phyloP scores from a whole-genome alignment of 2,797 vertebrate genomes.

The Podarcis siculus region DNA sequence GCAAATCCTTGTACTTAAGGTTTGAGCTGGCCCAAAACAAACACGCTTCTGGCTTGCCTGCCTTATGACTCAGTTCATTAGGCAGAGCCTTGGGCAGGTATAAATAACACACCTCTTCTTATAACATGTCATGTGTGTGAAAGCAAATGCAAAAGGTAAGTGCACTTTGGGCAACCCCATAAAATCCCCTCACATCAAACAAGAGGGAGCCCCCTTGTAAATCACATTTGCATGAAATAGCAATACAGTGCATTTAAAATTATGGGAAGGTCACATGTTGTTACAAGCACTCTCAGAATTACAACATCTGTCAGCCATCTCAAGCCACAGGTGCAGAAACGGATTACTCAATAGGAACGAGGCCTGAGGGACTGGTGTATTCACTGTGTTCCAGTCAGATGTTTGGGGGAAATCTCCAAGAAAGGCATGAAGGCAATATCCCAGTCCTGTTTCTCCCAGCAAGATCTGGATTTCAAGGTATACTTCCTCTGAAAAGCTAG shows the following conservation, averaged over 20 bases:
- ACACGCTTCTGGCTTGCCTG: not conserved
- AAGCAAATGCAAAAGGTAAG: not conserved
- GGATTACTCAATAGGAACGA: not conserved
- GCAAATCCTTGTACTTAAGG: not conserved
- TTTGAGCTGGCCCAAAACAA: not conserved
- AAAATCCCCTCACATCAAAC: not conserved
- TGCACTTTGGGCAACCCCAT: not conserved
- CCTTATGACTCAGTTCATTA: constrained; percentile 2
- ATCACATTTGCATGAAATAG: not conserved
- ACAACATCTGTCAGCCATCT: not conserved
- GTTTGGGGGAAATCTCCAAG: not conserved
- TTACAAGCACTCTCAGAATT: not conserved
- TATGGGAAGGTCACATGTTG: not conserved
- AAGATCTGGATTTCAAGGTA: not conserved
- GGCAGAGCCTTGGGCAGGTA: not conserved
- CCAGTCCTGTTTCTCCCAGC: not conserved
- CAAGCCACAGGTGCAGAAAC: not conserved
- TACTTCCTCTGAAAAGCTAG: not conserved
- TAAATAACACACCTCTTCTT: not conserved
- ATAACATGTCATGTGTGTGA: no score
- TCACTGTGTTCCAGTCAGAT: not conserved
- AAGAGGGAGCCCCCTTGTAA: not conserved
- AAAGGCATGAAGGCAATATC: not conserved
- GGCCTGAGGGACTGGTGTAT: not conserved
- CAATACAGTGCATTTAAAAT: not conserved